Evolutionary conservation across 2,113 vertebrate genomes (phyloP).

Genomic region (Equus quagga): DNA sequence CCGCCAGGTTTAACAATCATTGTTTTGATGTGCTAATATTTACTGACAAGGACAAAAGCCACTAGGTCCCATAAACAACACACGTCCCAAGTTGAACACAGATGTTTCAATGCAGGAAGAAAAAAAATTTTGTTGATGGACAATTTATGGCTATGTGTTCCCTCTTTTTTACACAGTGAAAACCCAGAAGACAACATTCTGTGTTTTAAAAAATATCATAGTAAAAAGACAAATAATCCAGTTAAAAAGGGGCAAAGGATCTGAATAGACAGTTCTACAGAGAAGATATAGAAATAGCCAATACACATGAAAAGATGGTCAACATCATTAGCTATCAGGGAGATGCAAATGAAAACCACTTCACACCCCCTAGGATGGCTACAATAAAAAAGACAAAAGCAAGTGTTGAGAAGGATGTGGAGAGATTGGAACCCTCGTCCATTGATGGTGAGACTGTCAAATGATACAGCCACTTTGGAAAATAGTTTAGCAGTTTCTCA

Average conservation of each 20-base stretch:
- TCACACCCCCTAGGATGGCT: background rate
- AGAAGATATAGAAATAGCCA: background rate
- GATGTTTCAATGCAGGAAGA: background rate
- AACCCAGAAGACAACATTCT: background rate
- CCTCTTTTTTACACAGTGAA: background rate
- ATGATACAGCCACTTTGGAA: background rate
- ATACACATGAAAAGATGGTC: background rate
- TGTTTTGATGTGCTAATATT: constrained; percentile 58
- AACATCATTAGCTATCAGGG: background rate
- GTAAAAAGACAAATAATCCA: background rate
- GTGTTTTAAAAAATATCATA: background rate
- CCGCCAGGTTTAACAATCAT: background rate
- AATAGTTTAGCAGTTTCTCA: background rate
- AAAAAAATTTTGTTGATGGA: constrained; percentile 16
- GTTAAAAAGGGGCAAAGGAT: background rate
- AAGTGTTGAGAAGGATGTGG: background rate
- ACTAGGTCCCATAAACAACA: background rate
- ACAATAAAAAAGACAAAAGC: background rate
- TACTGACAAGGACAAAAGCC: constrained; percentile 43
- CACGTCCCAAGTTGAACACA: background rate
- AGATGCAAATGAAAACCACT: background rate
- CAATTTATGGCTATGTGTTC: background rate
- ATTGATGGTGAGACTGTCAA: background rate
- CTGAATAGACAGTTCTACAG: background rate
- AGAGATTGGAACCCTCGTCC: background rate